These are phyloP conservation scores for Passerculus sandwichensis DNA, from an alignment of 2,797 vertebrate species.

Conservation along the genomic window DNA sequence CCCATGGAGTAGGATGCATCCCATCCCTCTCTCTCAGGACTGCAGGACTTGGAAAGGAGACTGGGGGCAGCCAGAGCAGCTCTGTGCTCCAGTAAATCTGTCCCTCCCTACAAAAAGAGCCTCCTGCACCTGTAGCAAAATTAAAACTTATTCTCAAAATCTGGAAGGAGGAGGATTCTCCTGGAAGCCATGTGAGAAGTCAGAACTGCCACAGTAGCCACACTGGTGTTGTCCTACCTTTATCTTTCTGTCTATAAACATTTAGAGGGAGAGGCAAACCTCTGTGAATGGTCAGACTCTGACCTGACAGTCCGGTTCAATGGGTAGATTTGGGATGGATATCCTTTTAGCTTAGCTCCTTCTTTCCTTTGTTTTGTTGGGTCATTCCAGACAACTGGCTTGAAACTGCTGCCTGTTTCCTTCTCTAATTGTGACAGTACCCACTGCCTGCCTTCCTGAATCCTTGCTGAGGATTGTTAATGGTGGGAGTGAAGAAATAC, in stretches of 20 bases:
- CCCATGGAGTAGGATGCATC: background rate
- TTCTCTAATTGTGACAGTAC: background rate
- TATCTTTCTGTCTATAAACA: background rate
- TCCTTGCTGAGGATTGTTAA: background rate
- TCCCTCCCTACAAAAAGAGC: background rate
- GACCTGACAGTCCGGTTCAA: background rate
- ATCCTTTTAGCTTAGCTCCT: background rate
- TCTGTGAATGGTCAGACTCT: background rate
- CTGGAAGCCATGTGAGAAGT: background rate
- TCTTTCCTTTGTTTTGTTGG: background rate
- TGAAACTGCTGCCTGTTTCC: background rate
- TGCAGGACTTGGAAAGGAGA: background rate
- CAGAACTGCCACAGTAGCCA: background rate
- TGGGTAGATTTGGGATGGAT: background rate
- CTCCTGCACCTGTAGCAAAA: background rate
- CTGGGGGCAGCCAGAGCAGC: background rate
- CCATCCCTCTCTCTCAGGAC: background rate
- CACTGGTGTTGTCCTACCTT: background rate
- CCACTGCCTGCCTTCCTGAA: background rate
- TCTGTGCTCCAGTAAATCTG: background rate
- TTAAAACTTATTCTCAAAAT: background rate
- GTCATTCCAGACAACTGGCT: background rate
- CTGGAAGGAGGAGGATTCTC: background rate
- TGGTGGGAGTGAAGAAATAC: background rate
- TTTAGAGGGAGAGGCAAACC: background rate